These are phyloP conservation scores for Anguilla obscura DNA, from an alignment of 2,797 vertebrate genomes.

Conservation along the genomic window DNA sequence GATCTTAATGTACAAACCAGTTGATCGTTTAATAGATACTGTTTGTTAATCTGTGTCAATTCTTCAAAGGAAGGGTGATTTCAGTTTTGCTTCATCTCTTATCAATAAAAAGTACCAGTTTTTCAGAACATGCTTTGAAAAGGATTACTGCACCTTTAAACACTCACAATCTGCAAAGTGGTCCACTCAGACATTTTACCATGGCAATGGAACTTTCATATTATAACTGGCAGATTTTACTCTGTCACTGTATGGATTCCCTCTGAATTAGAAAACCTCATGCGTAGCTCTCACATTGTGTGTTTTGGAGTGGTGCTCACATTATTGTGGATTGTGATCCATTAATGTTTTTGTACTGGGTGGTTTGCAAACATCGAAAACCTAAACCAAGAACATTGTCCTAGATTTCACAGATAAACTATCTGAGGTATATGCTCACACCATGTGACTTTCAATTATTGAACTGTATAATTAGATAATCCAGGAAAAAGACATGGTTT, in stretches of 20 bases:
- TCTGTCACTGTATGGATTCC: neutral
- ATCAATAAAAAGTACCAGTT: neutral
- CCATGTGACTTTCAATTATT: neutral
- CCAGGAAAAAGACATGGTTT: neutral
- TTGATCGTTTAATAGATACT: neutral
- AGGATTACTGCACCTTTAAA: slow-evolving; percentile 62
- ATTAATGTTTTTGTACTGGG: slow-evolving; percentile 19
- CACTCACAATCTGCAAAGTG: slow-evolving; percentile 69
- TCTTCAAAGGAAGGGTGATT: neutral
- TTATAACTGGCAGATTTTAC: neutral
- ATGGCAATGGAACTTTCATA: neutral
- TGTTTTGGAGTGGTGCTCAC: slow-evolving; percentile 20
- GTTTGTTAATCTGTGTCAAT: neutral
- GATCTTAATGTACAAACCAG: neutral
- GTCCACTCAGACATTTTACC: slow-evolving; percentile 24
- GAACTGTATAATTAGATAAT: neutral
- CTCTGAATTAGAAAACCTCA: neutral
- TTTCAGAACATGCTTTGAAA: slow-evolving; percentile 45
- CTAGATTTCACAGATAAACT: neutral
- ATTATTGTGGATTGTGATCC: slow-evolving; percentile 25
- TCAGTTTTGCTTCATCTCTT: slow-evolving; percentile 31
- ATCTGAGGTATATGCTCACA: neutral
- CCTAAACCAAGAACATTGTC: neutral
- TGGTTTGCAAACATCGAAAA: slow-evolving; percentile 20
- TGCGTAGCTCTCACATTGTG: slow-evolving; percentile 37